These are phyloP conservation scores for Lypha dubia DNA, from an alignment of 2,888 invertebrate genomes.

Conservation along the genomic window DNA sequence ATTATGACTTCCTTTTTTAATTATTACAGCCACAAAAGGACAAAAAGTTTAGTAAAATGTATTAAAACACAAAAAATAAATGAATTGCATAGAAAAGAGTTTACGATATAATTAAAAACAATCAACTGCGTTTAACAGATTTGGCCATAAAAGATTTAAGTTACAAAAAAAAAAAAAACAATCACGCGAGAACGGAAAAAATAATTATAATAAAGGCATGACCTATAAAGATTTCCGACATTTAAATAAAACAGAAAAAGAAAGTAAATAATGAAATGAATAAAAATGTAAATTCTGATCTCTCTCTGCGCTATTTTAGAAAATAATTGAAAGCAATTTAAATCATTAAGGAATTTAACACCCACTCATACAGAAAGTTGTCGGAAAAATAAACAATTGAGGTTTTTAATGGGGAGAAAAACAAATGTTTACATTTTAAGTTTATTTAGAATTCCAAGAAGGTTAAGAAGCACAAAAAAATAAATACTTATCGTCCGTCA, in stretches of 20 bases:
- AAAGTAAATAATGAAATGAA: conserved; percentile 1
- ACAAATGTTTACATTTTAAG: neutral
- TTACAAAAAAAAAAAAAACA: too few relatives aligned
- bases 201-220: conserved; percentile 23
- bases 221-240: conserved; percentile 18
- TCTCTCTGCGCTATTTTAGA: neutral
- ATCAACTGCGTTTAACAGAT: conserved; percentile 14
- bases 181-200: neutral
- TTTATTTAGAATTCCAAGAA: neutral
- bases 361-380: neutral
- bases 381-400: neutral
- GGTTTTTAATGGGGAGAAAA: neutral
- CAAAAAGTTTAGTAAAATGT: conserved; percentile 7
- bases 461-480: neutral
- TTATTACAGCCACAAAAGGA: conserved; percentile 5
- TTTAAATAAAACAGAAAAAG: conserved; percentile 10
- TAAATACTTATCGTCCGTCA: too few relatives aligned
- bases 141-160: neutral
- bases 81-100: neutral
- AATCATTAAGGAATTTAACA: conserved; percentile 3
- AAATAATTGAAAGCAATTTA: conserved; percentile 1
- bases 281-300: neutral
- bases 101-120: conserved; percentile 34
- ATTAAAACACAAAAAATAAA: neutral
- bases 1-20: conserved; percentile 9